A percentile compares a stretch with the other conserved stretches of the same genome.
phyloP scores from a whole-genome alignment of 1,140 invertebrate species.

The Camponotus vicinus region DNA sequence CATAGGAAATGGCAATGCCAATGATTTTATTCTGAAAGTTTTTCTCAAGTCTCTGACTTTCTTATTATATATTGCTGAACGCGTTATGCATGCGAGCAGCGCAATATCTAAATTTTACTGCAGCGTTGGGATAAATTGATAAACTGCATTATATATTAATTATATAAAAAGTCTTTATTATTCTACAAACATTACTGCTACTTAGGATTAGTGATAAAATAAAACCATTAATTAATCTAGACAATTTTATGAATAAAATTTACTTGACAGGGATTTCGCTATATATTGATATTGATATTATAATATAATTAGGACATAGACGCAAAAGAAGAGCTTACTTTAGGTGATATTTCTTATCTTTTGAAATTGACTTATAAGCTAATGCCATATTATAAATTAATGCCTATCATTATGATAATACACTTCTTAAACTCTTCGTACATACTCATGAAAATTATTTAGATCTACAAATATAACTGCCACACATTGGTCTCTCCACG shows the following conservation, averaged over 20 bases:
- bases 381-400: background rate
- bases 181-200: background rate
- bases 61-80: background rate
- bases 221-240: conserved; percentile 6
- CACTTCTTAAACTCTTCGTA: conserved; percentile 34
- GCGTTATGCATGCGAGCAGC: background rate
- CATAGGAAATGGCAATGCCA: background rate
- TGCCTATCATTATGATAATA: conserved; percentile 19
- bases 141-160: background rate
- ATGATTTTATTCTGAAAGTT: conserved; percentile 2
- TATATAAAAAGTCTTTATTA: conserved; percentile 6
- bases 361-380: conserved; percentile 26
- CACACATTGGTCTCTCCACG: conserved; percentile 80
- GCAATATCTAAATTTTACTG: conserved; percentile 30
- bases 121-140: conserved; percentile 30
- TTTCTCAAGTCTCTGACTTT: background rate
- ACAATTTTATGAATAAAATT: conserved; percentile 16
- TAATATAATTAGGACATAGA: background rate
- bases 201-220: conserved; percentile 1
- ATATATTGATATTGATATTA: background rate
- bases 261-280: conserved; percentile 8
- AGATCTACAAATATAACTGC: conserved; percentile 56
- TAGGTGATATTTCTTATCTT: conserved; percentile 13
- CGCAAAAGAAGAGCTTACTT: background rate
- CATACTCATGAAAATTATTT: conserved; percentile 15